Evolutionary conservation across 2,888 invertebrate species (phyloP), one percentile per base, ranked within the genome.

Genomic region (Mythimna lalbum): DNA sequence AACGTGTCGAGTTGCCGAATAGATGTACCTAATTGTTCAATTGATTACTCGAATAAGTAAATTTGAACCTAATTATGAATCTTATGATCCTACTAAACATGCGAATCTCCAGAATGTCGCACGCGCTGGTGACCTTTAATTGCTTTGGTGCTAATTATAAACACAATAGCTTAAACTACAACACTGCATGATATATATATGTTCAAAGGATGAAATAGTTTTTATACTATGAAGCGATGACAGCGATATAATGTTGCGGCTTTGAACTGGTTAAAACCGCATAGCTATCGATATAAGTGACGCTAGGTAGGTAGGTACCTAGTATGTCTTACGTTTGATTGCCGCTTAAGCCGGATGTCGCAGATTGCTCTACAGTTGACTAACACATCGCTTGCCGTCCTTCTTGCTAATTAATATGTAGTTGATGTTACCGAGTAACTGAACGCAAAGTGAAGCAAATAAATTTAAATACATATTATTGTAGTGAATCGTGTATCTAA

Each of bases 291-390:
- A 31, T 43, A 33, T 43, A 56, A 50, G 12, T 61, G n/a, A 31
- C n/a, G 7, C 14, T 49, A 49, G 19, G 12, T 50, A 49, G 19
- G 12, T 50, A 50, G 1, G 53, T 21, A 5, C 4, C 0, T 47
- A 49, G 14, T 23, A 68, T 19, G 47, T 69, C 49, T 66, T 61
- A 67, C 56, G 23, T 57, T 76, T 73, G 31, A 76, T 68, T 80
- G 31, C 49, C 36, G 50, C 47, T 68, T 55, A 62, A 19, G 63
- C 57, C 73, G 71, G 83, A 80, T 73, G 69, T 78, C 75, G 69
- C 69, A 75, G 71, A 83, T 83, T 80, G 57, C 49, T 70, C 47
- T 63, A 33, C 64, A 57, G 62, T 73, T 59, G 63, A 67, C 59
- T 66, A 59, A 68, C 52, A 43, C 33, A 56, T 66, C 57, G 53